A percentile compares a stretch with the other conserved stretches of the same genome.
Conservation (phyloP, 2,888 invertebrate species). For the Ectemnius continuus region DNA sequence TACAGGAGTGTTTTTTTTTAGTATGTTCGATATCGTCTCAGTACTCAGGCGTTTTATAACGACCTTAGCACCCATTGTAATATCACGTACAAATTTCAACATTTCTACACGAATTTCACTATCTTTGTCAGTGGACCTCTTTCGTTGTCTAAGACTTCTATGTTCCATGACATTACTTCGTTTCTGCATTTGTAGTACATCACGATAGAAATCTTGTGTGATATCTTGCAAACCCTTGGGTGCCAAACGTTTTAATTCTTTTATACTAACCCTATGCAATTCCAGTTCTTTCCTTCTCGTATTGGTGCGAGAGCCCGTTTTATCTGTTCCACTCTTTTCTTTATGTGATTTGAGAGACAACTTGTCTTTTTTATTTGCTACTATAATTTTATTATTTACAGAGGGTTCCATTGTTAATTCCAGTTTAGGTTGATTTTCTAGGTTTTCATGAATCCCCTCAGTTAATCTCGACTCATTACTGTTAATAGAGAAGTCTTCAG, state of each 20-base stretch:
- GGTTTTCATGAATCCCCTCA: not conserved
- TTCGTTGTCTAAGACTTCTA: conserved; percentile 34
- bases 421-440: not conserved
- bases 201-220: conserved; percentile 55
- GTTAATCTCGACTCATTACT: not conserved
- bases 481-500: not conserved
- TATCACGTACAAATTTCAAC: conserved; percentile 72
- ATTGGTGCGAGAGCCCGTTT: not conserved
- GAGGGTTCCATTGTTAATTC: not conserved
- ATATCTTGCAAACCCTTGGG: conserved; percentile 49
- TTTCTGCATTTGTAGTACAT: conserved; percentile 44
- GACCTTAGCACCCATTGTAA: conserved; percentile 71
- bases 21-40: conserved; percentile 56
- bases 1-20: conserved; percentile 33
- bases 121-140: conserved; percentile 24
- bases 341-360: not conserved
- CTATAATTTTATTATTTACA: not conserved
- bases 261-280: conserved; percentile 12
- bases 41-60: conserved; percentile 70
- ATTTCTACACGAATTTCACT: conserved; percentile 65
- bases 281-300: conserved; percentile 17
- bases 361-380: not conserved
- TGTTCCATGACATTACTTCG: conserved; percentile 36
- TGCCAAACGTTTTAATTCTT: conserved; percentile 19
- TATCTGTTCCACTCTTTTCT: not conserved